phyloP scores from a whole-genome alignment of 2,797 vertebrate species.

The Hippocampus kuda region DNA sequence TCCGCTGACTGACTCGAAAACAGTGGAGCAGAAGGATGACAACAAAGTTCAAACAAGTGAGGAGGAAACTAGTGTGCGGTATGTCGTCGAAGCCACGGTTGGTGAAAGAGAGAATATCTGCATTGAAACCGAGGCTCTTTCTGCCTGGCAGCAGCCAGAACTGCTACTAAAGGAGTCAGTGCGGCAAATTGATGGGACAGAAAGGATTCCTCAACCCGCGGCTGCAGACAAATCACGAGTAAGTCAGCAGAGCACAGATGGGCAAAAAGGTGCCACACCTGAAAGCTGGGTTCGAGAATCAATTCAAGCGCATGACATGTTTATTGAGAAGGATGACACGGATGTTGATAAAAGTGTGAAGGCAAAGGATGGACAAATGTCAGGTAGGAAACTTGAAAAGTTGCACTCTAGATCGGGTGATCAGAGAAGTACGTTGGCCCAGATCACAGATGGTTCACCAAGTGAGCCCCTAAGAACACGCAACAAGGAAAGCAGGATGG shows the following conservation, averaged over 20 bases:
- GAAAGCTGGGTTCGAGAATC: background rate
- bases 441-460: background rate
- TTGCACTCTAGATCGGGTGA: background rate
- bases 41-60: background rate
- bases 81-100: background rate
- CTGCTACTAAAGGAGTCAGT: slow-evolving; percentile 5
- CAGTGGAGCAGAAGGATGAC: background rate
- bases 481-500: background rate
- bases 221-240: background rate
- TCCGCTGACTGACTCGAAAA: background rate
- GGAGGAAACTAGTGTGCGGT: background rate
- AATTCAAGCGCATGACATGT: background rate
- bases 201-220: background rate
- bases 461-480: background rate
- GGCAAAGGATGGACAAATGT: background rate
- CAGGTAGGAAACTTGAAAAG: background rate
- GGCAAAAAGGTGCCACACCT: background rate
- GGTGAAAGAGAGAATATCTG: background rate
- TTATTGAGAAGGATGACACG: no score
- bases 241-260: background rate
- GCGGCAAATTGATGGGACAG: background rate
- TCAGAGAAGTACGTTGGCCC: background rate
- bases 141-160: background rate
- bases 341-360: background rate
- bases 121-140: background rate